Conservation (phyloP, 2,113 vertebrate species). For the Microcebus jonahi region DNA sequence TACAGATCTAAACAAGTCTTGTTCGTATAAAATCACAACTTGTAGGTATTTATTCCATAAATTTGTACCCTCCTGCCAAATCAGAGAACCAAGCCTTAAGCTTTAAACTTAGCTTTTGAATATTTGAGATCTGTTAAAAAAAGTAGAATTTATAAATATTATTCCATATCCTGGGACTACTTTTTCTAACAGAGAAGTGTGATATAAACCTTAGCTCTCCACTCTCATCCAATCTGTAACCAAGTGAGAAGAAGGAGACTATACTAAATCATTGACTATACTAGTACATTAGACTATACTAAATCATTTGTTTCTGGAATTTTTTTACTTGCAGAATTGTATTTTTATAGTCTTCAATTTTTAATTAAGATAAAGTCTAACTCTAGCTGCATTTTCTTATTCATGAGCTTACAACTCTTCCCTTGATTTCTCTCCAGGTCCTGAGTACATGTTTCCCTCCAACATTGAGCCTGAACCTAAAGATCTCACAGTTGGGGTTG, state of each 20-base stretch:
- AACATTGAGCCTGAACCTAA: slow-evolving; percentile 89
- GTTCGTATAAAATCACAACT: not conserved
- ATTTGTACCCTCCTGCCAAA: not conserved
- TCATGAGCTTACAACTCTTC: not conserved
- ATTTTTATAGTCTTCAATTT: not conserved
- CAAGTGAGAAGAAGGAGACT: not conserved
- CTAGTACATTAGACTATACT: not conserved
- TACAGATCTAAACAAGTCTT: not conserved
- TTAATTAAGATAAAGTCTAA: slow-evolving; percentile 36
- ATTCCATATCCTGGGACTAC: not conserved
- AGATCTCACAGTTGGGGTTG: slow-evolving; percentile 91
- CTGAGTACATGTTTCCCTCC: slow-evolving; percentile 76
- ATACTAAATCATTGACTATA: not conserved
- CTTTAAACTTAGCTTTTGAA: not conserved
- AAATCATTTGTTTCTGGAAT: not conserved
- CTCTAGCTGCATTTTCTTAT: not conserved
- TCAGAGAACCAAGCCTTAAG: not conserved
- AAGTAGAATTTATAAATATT: not conserved
- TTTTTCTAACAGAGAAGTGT: not conserved
- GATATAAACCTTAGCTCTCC: not conserved
- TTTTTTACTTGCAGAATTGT: not conserved
- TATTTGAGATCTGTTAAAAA: not conserved
- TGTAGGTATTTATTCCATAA: not conserved
- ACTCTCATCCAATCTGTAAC: not conserved
- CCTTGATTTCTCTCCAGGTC: slow-evolving; percentile 65